Evolutionary conservation across 2,113 vertebrate species (phyloP).

Genomic region (Cygnus atratus): DNA sequence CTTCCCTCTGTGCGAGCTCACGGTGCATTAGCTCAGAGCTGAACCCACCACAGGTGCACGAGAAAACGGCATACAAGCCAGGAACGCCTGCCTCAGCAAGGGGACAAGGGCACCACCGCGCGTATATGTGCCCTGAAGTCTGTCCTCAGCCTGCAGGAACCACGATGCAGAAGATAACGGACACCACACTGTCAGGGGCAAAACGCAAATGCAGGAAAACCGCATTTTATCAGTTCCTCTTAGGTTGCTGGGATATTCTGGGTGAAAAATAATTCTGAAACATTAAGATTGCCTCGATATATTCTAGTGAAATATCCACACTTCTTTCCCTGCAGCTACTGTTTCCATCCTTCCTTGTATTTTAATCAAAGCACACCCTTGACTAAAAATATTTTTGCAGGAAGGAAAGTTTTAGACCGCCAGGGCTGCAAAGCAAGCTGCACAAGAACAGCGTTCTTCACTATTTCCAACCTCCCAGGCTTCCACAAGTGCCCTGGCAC

Average conservation of each 20-base stretch:
- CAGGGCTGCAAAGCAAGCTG: not conserved
- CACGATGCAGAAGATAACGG: not conserved
- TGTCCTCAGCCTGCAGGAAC: not conserved
- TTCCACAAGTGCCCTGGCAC: not conserved
- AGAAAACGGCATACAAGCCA: fast-evolving
- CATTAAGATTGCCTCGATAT: not conserved
- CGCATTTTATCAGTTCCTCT: not conserved
- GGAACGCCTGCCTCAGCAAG: not conserved
- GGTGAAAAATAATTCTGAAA: not conserved
- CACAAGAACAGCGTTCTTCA: not conserved
- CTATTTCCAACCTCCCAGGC: fast-evolving
- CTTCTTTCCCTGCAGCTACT: not conserved
- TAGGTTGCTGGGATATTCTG: not conserved
- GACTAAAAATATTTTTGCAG: not conserved
- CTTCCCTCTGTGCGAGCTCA: not conserved
- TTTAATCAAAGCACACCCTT: not conserved
- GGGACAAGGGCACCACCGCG: no score
- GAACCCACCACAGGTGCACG: not conserved
- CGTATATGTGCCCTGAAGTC: not conserved
- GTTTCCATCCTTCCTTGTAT: not conserved
- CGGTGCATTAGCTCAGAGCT: not conserved
- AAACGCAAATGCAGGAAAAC: not conserved
- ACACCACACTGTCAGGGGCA: not conserved
- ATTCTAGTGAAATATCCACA: not conserved
- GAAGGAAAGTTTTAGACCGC: not conserved